Evolutionary conservation across 2,888 invertebrate species (phyloP).

Genomic region (Matsumyia berberina): DNA sequence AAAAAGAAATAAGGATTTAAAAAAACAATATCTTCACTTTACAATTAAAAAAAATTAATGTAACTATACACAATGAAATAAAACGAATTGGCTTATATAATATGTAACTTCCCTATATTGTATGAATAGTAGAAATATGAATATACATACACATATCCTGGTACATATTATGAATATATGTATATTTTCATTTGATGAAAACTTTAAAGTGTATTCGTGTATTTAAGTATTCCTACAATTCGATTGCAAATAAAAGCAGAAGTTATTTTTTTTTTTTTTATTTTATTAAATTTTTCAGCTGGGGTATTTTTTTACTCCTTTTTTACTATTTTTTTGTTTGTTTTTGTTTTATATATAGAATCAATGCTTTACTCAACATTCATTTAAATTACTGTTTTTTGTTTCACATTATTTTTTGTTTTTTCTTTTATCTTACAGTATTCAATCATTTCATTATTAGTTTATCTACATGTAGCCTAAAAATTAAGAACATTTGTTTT

Average conservation of each 20-base stretch:
- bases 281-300: slow-evolving; percentile 75
- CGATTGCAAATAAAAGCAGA: slow-evolving; percentile 71
- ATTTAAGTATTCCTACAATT: slow-evolving; percentile 52
- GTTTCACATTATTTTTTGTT: slow-evolving; percentile 51
- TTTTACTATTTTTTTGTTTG: slow-evolving; percentile 58
- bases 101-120: slow-evolving; percentile 54
- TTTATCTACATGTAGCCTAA: slow-evolving; percentile 76
- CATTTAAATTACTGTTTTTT: slow-evolving; percentile 61
- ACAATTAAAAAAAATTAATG: slow-evolving; percentile 48
- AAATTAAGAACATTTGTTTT: slow-evolving; percentile 60
- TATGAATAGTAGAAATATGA: slow-evolving; percentile 51
- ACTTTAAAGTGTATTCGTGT: slow-evolving; percentile 42
- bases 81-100: slow-evolving; percentile 62
- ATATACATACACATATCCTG: slow-evolving; percentile 31
- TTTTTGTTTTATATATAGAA: slow-evolving; percentile 70
- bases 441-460: slow-evolving; percentile 68
- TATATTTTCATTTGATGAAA: slow-evolving; percentile 46
- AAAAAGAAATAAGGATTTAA: slow-evolving; percentile 36
- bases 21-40: slow-evolving; percentile 61
- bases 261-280: slow-evolving; percentile 61
- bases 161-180: slow-evolving; percentile 1
- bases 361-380: slow-evolving; percentile 74
- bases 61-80: slow-evolving; percentile 66
- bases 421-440: slow-evolving; percentile 65
- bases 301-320: slow-evolving; percentile 63